These are phyloP conservation scores for Blastobasis lacticolella DNA, from an alignment of 2,888 invertebrate species.

Conservation along the genomic window DNA sequence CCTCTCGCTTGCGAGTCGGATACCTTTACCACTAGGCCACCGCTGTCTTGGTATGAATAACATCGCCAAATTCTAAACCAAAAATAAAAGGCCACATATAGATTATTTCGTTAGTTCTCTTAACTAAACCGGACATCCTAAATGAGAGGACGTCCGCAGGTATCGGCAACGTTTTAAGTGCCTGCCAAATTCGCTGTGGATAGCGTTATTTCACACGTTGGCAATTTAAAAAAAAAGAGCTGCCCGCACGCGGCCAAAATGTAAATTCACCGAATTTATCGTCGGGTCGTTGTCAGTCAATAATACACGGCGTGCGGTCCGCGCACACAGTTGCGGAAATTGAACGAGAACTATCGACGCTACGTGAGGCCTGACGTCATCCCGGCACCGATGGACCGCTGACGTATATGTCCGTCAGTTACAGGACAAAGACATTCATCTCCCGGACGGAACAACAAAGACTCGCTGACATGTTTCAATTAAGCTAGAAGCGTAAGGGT, in stretches of 20 bases:
- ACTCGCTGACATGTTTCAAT: conserved; percentile 39
- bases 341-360: conserved; percentile 2
- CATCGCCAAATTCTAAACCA: too few species aligned
- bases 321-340: conserved; percentile 22
- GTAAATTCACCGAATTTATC: conserved; percentile 24
- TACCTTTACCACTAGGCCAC: too few species aligned
- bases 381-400: conserved; percentile 15
- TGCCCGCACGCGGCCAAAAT: neutral
- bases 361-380: neutral
- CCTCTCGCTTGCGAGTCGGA: too few species aligned
- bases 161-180: too few species aligned
- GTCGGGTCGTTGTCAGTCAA: conserved; percentile 29
- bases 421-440: conserved; percentile 49
- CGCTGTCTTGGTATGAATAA: too few species aligned
- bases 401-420: conserved; percentile 42
- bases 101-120: too few species aligned
- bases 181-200: too few species aligned
- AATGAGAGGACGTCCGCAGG: too few species aligned
- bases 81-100: too few species aligned
- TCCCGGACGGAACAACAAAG: conserved; percentile 35
- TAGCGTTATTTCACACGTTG: too few species aligned
- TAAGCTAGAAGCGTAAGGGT: conserved; percentile 14
- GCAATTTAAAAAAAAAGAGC: too few species aligned
- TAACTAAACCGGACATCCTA: too few species aligned
- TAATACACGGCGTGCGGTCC: conserved; percentile 32